Evolutionary conservation across 2,113 vertebrate species (phyloP), one percentile per base, ranked within the genome.

Genomic region (Amphilophus citrinellus): DNA sequence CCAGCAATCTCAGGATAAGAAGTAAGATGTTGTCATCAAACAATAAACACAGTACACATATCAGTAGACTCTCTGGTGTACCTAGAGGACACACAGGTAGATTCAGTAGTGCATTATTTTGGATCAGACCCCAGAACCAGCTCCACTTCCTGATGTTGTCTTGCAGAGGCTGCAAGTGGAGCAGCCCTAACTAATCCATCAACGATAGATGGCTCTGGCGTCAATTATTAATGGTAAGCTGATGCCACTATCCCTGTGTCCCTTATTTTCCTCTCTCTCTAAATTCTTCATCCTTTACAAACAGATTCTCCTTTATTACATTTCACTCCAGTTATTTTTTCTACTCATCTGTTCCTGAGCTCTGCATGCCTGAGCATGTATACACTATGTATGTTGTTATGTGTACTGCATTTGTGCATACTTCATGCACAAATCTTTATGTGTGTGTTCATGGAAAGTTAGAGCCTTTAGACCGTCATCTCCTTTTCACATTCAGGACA

Each of bases 181-280:
- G 87, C 93, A 93, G 88, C 84, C 87, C 92, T 88, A 80, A 91
- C 81, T 93, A 95, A 94, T 93, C 91, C 93, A 95, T 95, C 94
- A 95, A 87, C 85, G 58, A 87, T 88, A 76, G 91, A 91, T 85
- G 87, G 88, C 89, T 86, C 84, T 87, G 90, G 84, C 89, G 92
- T 96, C 61, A 91, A 95, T 96, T 94, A 95, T 96, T 94, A 92
- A 95, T 93, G 84, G 93, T 93, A 93, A 96, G 79, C 82, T 68
- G 89, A 96, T 91, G 84, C 94, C 83, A 84, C 84, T 86, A 79
- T 80, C 76, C 76, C 84, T 60, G 77, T 61, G 77, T 61, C 61
- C 76, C 85, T 78, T 85, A 76, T 90, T 87, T 92, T 76, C 68
- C 35, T 75, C 79, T 71, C 79, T 84, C 68, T 83, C 88, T 61